These are phyloP conservation scores for Dendropsophus ebraccatus DNA, from an alignment of 2,113 vertebrate species.

Conservation along the genomic window DNA sequence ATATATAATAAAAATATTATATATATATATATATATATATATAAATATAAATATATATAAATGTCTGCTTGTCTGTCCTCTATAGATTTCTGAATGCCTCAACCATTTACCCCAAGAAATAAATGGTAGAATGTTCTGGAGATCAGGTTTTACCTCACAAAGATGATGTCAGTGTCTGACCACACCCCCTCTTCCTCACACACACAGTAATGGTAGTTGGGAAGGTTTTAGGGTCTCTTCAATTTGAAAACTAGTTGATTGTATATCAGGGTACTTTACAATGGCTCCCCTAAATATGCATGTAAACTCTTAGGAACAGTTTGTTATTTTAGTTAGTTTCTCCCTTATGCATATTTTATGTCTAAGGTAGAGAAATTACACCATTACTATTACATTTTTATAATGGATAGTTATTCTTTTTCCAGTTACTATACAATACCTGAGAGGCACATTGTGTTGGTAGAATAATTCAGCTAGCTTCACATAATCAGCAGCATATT, in stretches of 20 bases:
- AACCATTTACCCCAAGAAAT: too few relatives aligned
- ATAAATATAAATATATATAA: too few relatives aligned
- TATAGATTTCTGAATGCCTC: too few relatives aligned
- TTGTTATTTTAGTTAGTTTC: background rate
- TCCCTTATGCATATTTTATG: background rate
- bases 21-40: too few relatives aligned
- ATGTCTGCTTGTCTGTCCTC: too few relatives aligned
- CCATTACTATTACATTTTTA: conserved; percentile 7
- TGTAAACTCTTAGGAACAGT: background rate
- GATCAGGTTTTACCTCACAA: too few relatives aligned
- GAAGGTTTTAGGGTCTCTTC: background rate
- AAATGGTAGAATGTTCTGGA: too few relatives aligned
- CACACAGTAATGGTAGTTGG: too few relatives aligned
- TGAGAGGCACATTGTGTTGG: conserved; percentile 87
- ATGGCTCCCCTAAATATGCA: background rate
- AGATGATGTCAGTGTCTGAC: too few relatives aligned
- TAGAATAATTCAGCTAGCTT: conserved; percentile 87
- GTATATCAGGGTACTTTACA: background rate
- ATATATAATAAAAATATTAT: too few relatives aligned
- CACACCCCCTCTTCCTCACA: too few relatives aligned
- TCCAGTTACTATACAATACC: conserved; percentile 72
- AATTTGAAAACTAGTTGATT: background rate
- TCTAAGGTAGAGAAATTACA: background rate
- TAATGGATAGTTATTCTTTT: conserved; percentile 25
- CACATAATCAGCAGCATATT: conserved; percentile 83